Evolutionary conservation across 2,113 vertebrate genomes (phyloP).

Genomic region (Galemys pyrenaicus): DNA sequence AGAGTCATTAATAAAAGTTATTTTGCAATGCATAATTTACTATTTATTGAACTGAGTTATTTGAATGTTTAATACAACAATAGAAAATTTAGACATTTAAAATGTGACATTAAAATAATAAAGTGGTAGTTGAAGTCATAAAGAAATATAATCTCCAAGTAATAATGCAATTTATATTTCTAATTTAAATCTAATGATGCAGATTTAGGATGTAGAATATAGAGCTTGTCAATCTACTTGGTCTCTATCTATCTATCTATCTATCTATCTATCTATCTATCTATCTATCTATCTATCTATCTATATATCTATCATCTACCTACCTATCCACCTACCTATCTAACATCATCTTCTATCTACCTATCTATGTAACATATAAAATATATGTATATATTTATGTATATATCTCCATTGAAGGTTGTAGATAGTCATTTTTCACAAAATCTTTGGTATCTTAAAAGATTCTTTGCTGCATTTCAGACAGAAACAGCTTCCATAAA

Average conservation of each 20-base stretch:
- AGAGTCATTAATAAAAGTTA: constrained; percentile 9
- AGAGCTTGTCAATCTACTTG: not conserved
- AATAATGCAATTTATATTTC: not conserved
- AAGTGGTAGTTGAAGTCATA: no score
- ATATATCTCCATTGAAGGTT: not conserved
- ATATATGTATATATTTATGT: not conserved
- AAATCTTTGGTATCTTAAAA: constrained; percentile 24
- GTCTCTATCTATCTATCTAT: not conserved
- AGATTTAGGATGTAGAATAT: not conserved
- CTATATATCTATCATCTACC: no score
- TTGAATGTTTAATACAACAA: not conserved
- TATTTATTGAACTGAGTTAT: constrained; percentile 1
- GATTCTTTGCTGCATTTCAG: not conserved
- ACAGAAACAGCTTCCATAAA: not conserved
- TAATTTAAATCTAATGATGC: not conserved
- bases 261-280: no score
- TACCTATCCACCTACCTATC: no score
- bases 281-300: no score
- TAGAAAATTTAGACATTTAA: constrained; percentile 1
- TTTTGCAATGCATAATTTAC: not conserved
- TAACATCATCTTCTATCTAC: not conserved
- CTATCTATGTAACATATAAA: not conserved
- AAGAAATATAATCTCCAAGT: not conserved
- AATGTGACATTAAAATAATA: not conserved
- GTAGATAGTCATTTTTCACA: not conserved